These are phyloP conservation scores for Rhineura floridana DNA, from an alignment of 2,113 vertebrate species.

Conservation along the genomic window DNA sequence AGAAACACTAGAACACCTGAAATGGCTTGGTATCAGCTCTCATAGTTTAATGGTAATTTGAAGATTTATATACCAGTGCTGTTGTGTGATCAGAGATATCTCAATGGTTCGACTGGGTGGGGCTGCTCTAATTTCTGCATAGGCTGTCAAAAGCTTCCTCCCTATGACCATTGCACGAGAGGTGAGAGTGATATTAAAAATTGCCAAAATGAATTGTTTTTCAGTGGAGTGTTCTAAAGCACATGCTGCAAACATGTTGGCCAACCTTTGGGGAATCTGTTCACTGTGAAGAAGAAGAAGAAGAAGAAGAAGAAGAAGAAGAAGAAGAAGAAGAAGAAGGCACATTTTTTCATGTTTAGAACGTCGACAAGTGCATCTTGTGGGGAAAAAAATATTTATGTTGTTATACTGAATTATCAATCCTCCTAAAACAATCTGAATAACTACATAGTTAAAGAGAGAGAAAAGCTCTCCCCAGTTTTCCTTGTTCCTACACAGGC, in stretches of 20 bases:
- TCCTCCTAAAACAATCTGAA: conserved; percentile 62
- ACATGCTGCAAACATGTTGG: neutral
- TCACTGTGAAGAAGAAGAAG: neutral
- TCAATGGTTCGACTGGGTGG: too few species aligned
- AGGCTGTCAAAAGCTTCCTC: neutral
- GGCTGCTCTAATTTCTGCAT: neutral
- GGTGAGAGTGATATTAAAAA: neutral
- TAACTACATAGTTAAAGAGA: conserved; percentile 39
- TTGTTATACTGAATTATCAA: conserved; percentile 25
- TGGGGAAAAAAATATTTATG: conserved; percentile 34
- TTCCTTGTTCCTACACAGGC: conserved; percentile 34
- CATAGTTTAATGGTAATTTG: neutral
- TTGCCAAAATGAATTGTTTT: neutral
- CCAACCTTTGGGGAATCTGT: neutral
- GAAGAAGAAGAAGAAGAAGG: neutral
- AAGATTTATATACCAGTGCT: neutral
- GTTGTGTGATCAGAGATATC: neutral
- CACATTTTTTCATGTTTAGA: neutral
- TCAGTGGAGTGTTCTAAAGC: neutral
- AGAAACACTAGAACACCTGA: neutral
- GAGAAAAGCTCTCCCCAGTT: conserved; percentile 48
- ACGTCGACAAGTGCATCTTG: conserved; percentile 40
- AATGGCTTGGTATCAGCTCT: neutral
- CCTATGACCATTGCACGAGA: neutral
- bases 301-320: neutral